phyloP scores from a whole-genome alignment of 2,888 invertebrate genomes.

The Stratiomys singularior region DNA sequence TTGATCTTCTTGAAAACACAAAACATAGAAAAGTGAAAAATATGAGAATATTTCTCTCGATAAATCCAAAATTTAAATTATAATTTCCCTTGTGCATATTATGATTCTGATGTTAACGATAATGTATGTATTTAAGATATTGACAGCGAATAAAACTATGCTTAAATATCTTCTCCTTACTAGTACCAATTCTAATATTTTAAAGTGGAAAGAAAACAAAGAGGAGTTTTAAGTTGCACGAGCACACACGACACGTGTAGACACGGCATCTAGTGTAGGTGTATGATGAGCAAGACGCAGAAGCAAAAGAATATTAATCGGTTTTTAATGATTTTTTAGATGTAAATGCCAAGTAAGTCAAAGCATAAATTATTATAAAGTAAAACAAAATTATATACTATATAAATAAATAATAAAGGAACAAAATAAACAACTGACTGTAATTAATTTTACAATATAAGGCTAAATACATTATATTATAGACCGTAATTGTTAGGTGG shows the following conservation, averaged over 20 bases:
- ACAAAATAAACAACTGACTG: conserved; percentile 40
- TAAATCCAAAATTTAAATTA: neutral
- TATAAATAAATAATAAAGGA: neutral
- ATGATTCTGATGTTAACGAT: too few species aligned
- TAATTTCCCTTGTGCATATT: too few species aligned
- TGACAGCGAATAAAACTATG: neutral
- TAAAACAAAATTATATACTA: neutral
- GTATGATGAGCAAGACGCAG: neutral
- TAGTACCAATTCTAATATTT: conserved; percentile 6
- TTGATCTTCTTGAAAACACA: too few species aligned
- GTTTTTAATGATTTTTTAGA: conserved; percentile 32
- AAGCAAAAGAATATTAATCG: conserved; percentile 9
- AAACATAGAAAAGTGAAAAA: too few species aligned
- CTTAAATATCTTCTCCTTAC: neutral
- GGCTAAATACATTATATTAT: conserved; percentile 31
- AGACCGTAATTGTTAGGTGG: neutral
- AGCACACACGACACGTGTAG: conserved; percentile 18
- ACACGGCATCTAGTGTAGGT: neutral
- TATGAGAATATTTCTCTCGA: neutral
- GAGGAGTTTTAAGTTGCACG: conserved; percentile 26
- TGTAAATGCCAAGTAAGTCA: conserved; percentile 34
- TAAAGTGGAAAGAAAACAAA: neutral
- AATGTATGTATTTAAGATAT: too few species aligned
- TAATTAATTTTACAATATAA: conserved; percentile 40
- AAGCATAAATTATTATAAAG: conserved; percentile 37